Percentiles rank a stretch among this genome's conserved stretches.
Conservation (phyloP, 2,113 vertebrate genomes). For the Callocephalon fimbriatum region DNA sequence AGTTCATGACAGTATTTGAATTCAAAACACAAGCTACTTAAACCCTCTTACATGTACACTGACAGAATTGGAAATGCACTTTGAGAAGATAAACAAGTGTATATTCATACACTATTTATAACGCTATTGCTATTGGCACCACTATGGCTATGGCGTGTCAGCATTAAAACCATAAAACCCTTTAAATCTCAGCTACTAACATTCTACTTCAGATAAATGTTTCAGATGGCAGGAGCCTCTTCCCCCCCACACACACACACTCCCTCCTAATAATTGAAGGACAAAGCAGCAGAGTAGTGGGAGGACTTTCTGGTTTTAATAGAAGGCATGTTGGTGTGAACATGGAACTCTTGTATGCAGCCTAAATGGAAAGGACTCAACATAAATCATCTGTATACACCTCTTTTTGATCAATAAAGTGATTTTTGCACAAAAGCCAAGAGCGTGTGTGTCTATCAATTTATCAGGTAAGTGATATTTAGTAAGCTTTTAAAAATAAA, state of each 20-base stretch:
- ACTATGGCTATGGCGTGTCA: not conserved
- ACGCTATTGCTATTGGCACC: not conserved
- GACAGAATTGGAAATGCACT: not conserved
- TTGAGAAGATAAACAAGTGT: not conserved
- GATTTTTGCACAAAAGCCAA: not conserved
- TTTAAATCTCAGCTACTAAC: not conserved
- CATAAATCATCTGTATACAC: fast-evolving
- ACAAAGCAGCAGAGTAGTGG: not conserved
- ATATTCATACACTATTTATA: not conserved
- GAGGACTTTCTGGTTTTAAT: not conserved
- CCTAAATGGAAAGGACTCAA: not conserved
- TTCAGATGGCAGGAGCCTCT: not conserved
- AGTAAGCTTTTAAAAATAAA: not conserved
- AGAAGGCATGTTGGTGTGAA: not conserved
- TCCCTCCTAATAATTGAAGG: not conserved
- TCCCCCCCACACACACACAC: not conserved
- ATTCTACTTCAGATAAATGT: not conserved
- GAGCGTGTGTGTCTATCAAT: not conserved
- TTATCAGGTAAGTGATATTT: not conserved
- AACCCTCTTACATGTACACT: not conserved
- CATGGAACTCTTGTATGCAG: not conserved
- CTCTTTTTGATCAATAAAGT: not conserved
- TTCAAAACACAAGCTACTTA: not conserved
- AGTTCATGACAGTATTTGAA: not conserved
- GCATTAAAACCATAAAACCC: not conserved